Evolutionary conservation across 2,888 invertebrate species (phyloP), one percentile per base, ranked within the genome.

Genomic region (Microctonus brassicae): DNA sequence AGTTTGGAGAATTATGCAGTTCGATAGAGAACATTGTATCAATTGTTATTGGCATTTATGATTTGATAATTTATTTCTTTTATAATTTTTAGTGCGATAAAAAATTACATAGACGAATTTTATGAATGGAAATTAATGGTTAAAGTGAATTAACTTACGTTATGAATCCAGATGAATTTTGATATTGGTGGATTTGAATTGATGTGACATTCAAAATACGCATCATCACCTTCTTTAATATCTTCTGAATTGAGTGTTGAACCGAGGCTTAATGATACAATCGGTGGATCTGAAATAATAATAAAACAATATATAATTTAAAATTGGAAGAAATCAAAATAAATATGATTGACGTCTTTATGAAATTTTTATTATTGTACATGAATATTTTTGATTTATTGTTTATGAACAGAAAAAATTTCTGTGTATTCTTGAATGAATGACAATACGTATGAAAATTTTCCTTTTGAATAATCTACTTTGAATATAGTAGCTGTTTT

Each of bases 141-240:
- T n/a, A n/a, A n/a, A n/a, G n/a, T n/a, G n/a, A n/a, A n/a, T n/a
- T n/a, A n/a, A 93, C 95, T 94, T 88, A 96, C 96, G 85, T 96
- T 93, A 84, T 95, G 95, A 80, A 94, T 90, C 96, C 96, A 96
- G 79, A 94, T 92, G 76, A 96, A 92, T 83, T 94, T 94, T 83
- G 94, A 91, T 90, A 94, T 94, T 75, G 93, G 92, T 42, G 96
- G 96, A 89, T 96, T 95, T 81, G 96, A 94, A 83, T 94, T 93
- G 83, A 96, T 95, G 90, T 95, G 95, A 89, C 96, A 96, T 89
- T 96, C 96, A 89, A 96, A 96, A 90, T 96, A 96, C 73, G 96
- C 95, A 89, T 96, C 96, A 84, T 95, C 96, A 65, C 96, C 95
- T 88, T 96, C 96, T 88, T 96, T 96, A 89, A 96, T 96, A 89